phyloP scores from a whole-genome alignment of 1,140 invertebrate species.

The Macrosteles quadrilineatus region DNA sequence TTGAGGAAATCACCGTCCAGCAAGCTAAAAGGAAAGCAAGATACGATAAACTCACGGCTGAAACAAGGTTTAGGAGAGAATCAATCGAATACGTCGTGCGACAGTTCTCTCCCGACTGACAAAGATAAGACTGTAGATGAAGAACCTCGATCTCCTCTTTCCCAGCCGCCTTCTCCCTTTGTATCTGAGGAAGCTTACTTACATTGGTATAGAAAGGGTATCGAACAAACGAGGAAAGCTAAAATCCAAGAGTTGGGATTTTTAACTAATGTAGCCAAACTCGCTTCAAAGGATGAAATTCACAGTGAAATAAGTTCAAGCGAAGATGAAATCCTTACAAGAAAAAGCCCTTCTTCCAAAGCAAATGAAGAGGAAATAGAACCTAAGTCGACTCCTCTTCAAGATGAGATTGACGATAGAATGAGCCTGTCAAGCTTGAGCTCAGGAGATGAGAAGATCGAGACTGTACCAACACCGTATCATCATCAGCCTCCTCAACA shows the following conservation, averaged over 20 bases:
- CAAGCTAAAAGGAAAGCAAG: not conserved
- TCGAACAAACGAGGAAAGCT: slow-evolving; percentile 59
- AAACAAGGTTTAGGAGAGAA: too few species aligned
- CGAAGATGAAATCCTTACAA: slow-evolving; percentile 71
- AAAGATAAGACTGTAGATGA: slow-evolving; percentile 31
- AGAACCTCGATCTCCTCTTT: slow-evolving; percentile 57
- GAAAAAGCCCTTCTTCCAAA: slow-evolving; percentile 40
- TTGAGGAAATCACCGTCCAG: slow-evolving; percentile 49
- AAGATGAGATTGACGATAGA: slow-evolving; percentile 59
- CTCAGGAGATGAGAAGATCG: slow-evolving; percentile 82
- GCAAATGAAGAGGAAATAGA: slow-evolving; percentile 25
- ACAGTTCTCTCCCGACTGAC: not conserved
- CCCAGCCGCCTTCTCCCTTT: slow-evolving; percentile 75
- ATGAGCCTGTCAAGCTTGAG: slow-evolving; percentile 92
- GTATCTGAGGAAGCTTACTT: slow-evolving; percentile 66
- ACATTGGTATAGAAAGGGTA: slow-evolving; percentile 59
- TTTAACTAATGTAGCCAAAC: slow-evolving; percentile 41
- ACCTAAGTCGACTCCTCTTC: slow-evolving; percentile 30
- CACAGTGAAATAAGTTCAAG: slow-evolving; percentile 78
- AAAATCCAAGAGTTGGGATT: slow-evolving; percentile 53
- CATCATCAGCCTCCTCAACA: slow-evolving; percentile 32
- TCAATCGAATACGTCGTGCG: too few species aligned
- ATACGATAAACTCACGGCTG: not conserved
- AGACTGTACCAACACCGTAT: slow-evolving; percentile 53
- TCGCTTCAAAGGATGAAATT: slow-evolving; percentile 47